phyloP scores from a whole-genome alignment of 2,888 invertebrate genomes.

The Eucera pruinosa region DNA sequence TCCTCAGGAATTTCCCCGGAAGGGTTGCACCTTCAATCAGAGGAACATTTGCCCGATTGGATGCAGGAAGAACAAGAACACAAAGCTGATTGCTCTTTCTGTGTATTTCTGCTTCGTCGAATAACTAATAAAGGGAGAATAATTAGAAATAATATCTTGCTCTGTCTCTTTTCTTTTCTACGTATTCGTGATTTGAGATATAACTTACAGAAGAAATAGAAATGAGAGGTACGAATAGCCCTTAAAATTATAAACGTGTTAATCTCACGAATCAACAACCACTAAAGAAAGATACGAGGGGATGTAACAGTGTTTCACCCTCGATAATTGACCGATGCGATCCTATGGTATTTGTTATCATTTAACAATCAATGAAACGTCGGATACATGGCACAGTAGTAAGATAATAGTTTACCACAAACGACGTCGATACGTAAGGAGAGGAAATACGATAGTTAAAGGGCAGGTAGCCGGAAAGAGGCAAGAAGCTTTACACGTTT shows the following conservation, averaged over 20 bases:
- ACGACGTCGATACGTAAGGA: slow-evolving; percentile 22
- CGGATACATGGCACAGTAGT: slow-evolving; percentile 6
- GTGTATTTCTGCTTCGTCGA: neutral
- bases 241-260: too few species aligned
- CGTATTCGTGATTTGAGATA: too few species aligned
- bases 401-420: slow-evolving; percentile 27
- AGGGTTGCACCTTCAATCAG: neutral
- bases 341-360: slow-evolving; percentile 30
- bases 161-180: too few species aligned
- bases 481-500: slow-evolving; percentile 46
- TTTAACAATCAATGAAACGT: slow-evolving; percentile 34
- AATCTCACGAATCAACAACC: neutral
- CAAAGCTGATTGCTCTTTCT: too few species aligned
- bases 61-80: neutral
- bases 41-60: neutral
- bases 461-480: neutral
- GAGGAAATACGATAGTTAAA: slow-evolving; percentile 12
- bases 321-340: slow-evolving; percentile 38
- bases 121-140: too few species aligned
- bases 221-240: too few species aligned
- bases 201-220: too few species aligned
- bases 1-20: neutral
- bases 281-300: slow-evolving; percentile 28
- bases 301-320: slow-evolving; percentile 14
- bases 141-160: too few species aligned